Evolutionary conservation across 2,888 invertebrate species (phyloP), one percentile per base, ranked within the genome.

Genomic region (Chromoteleia sp.): DNA sequence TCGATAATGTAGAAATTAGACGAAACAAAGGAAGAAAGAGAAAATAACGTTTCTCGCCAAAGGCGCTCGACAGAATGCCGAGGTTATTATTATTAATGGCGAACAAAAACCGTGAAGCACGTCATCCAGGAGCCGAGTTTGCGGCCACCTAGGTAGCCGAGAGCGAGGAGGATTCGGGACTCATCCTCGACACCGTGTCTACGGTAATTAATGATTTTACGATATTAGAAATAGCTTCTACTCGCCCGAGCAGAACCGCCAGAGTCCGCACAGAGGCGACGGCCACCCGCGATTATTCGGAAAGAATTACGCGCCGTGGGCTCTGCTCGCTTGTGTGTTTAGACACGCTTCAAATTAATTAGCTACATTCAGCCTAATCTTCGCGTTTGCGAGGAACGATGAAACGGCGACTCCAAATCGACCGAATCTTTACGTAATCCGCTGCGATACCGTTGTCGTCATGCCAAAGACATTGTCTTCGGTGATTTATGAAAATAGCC

Each of bases 121-220:
- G 87, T 88, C 87, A 87, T 84, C 83, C 86, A 83, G 86, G 80
- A 88, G 86, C 87, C 86, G 83, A 82, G 78, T 83, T 84, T 83
- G 81, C 84, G 89, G 88, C 89, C 89, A 89, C 89, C 89, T 88
- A 88, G 87, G 89, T 88, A 87, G 89, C 86, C 78, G 59, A 73
- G 67, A 56, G 70, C 77, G 71, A 74, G 75, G n/a, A 56, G 80
- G 83, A 84, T 85, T 83, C 82, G 84, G 82, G 82, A 82, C 82
- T 83, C 83, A 82, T 82, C 82, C 84, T 82, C 83, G 84, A 84
- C 83, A 84, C 86, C 84, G 84, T 81, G 84, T 86, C 86, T 84
- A 83, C 77, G 85, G 85, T 89, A 89, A 89, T 89, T 89, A 89
- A 89, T 89, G 88, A 88, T 88, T 89, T 89, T 88, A 89, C 85